Percentiles rank a stretch among this genome's conserved stretches.
Evolutionary conservation across 2,797 vertebrate genomes (phyloP).

Genomic region (Picus viridis): DNA sequence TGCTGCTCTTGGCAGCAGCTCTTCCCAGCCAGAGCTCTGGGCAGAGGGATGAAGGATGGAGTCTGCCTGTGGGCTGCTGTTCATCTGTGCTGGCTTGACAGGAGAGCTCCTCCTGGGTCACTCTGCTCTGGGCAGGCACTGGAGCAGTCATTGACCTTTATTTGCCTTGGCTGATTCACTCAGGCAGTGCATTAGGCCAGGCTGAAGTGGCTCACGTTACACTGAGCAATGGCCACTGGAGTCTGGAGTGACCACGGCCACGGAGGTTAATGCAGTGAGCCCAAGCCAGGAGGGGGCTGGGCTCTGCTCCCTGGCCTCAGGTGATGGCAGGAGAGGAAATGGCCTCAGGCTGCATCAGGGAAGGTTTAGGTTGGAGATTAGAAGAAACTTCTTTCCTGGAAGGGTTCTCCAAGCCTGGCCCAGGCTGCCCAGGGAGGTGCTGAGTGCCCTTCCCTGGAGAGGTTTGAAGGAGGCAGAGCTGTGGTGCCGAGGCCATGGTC

Average conservation of each 20-base stretch:
- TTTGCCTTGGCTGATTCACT: constrained; percentile 55
- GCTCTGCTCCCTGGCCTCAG: too few relatives aligned
- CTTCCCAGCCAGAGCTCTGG: not conserved
- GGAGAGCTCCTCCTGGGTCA: not conserved
- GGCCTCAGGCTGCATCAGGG: too few relatives aligned
- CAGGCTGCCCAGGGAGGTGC: too few relatives aligned
- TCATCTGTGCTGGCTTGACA: not conserved
- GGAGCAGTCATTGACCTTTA: constrained; percentile 28
- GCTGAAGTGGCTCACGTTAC: not conserved
- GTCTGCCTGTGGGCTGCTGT: not conserved
- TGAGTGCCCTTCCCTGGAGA: too few relatives aligned
- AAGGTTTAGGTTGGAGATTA: too few relatives aligned
- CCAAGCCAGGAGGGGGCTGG: too few relatives aligned
- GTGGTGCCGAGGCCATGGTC: too few relatives aligned
- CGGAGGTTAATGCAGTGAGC: constrained; percentile 14
- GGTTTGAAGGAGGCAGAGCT: too few relatives aligned
- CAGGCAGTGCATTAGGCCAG: not conserved
- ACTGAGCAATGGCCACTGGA: constrained; percentile 42
- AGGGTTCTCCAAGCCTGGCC: too few relatives aligned
- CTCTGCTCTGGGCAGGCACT: constrained; percentile 14
- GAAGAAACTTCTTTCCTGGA: too few relatives aligned
- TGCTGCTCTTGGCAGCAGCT: not conserved
- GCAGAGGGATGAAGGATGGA: not conserved
- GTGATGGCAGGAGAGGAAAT: too few relatives aligned
- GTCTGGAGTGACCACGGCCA: constrained; percentile 27